These are phyloP conservation scores for Chloromyia formosa DNA, from an alignment of 2,888 invertebrate genomes.

Conservation along the genomic window DNA sequence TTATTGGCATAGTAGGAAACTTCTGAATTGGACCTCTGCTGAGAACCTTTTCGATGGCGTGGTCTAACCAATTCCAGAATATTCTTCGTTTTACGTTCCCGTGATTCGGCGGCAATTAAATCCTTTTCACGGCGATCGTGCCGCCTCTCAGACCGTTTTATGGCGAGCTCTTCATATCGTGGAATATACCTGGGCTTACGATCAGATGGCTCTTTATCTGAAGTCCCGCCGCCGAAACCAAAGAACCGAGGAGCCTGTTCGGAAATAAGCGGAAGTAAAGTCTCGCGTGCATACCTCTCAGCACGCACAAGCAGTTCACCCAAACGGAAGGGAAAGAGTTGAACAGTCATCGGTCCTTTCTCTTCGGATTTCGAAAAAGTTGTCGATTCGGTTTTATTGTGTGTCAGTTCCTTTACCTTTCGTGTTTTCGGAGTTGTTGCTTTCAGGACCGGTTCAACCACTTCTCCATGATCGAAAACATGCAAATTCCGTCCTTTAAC, in stretches of 20 bases:
- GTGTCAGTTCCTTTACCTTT: constrained; percentile 59
- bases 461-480: constrained; percentile 66
- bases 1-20: constrained; percentile 56
- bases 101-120: constrained; percentile 47
- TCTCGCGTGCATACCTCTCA: constrained; percentile 82
- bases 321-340: constrained; percentile 79
- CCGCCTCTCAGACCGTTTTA: constrained; percentile 26
- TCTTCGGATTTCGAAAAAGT: constrained; percentile 30
- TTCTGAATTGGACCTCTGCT: constrained; percentile 51
- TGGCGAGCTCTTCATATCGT: constrained; percentile 62
- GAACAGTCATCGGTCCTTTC: constrained; percentile 69
- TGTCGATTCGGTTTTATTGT: constrained; percentile 61
- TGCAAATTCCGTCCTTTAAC: constrained; percentile 58
- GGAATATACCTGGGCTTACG: constrained; percentile 73
- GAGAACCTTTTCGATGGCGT: constrained; percentile 21
- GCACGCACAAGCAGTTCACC: constrained; percentile 83
- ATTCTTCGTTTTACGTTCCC: constrained; percentile 55
- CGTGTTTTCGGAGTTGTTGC: constrained; percentile 68
- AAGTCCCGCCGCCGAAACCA: constrained; percentile 64
- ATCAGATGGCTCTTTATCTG: constrained; percentile 60
- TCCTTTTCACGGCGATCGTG: constrained; percentile 41
- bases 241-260: constrained; percentile 80
- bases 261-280: constrained; percentile 78
- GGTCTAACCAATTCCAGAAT: constrained; percentile 57
- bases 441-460: constrained; percentile 78